Base-by-base conservation (phyloP, 2,888 invertebrate species). In the Galerucella calmariensis region DNA sequence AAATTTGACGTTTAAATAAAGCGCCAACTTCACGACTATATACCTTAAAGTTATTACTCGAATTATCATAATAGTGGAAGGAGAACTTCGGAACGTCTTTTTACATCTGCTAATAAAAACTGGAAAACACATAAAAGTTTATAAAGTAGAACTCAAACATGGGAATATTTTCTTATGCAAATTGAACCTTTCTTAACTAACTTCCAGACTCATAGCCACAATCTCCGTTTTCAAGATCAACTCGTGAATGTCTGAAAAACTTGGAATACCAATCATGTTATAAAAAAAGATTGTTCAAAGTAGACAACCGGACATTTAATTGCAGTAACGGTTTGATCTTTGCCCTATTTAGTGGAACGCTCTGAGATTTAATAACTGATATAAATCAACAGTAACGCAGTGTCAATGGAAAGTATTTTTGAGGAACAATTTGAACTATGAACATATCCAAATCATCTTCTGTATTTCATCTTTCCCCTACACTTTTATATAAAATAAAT, bases 101-200 rank as follows among this genome's bases (percentile, higher is more conserved):
- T 62, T 71, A 75, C 72, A 72, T 72, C 66, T 75, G 72, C 65
- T 72, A 59, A 63, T 72, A 69, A 72, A 62, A 72, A 69, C 75
- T 68, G 46, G 56, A 69, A 69, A 72, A 67, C 62, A 68, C 61
- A 70, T 63, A 73, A 73, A 76, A 73, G 67, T 76, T 76, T 68
- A 73, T 67, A 73, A 76, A 67, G 66, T 68, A 63, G 68, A 73
- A 71, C 68, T 73, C 73, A 62, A 65, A 76, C 72, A 67, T 73
- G 71, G 73, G 58, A 71, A 73, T 67, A 73, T 73, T 73, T 71
- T 69, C 73, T 71, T 73, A 76, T 76, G 75, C 73, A 76, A 76
- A 76, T 76, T 76, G 75, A 48, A 63, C 72, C 69, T 72, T 75
- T 69, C 67, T 67, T 67, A 65, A 72, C 71, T 62, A 62, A 75